Base-by-base conservation (phyloP, 2,888 invertebrate genomes). In the Tachina fera region DNA sequence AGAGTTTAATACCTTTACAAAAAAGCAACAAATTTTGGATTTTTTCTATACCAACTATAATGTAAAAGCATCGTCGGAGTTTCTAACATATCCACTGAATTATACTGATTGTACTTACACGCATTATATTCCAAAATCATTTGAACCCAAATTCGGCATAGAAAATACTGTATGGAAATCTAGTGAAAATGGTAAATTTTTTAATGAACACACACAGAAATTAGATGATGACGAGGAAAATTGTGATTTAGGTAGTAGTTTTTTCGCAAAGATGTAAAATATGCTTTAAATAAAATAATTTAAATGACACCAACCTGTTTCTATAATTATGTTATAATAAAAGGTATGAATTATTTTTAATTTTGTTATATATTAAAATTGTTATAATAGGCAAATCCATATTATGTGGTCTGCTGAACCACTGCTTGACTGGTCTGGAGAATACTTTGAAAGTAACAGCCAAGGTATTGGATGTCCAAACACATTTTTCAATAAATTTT, bases 1-100 rank as follows among this genome's bases (percentile, higher is more conserved):
- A 87, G 93, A 95, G 68, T 98, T 99, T 90, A 98, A 98, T 92
- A 94, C 94, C 87, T 93, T 98, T 22, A 95, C 94, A 88, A 95
- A 94, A 81, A 96, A 95, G 90, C 93, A 94, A 74, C 94, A 94
- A 88, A 96, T 97, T 41, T 93, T 96, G 87, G 93, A 95, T 39
- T 98, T 95, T 93, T 93, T 98, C 80, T 90, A 94, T 72, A 91
- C 95, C 72, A 93, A 95, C 91, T 95, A 95, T 88, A 89, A 92
- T 89, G 89, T 95, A 82, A 91, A 88, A 84, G 93, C 94, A 1
- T 70, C 60, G 9, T 6, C 9, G 4, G 53, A 75, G 72, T 31
- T 53, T 65, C 9, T 78, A 22, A 3, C 58, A 68, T 81, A 76
- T 65, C 63, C 87, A 3, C 70, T 76, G 9, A 45, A 74, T 11